Conservation (phyloP, 1,140 invertebrate genomes). For the Antheraea pernyi region DNA sequence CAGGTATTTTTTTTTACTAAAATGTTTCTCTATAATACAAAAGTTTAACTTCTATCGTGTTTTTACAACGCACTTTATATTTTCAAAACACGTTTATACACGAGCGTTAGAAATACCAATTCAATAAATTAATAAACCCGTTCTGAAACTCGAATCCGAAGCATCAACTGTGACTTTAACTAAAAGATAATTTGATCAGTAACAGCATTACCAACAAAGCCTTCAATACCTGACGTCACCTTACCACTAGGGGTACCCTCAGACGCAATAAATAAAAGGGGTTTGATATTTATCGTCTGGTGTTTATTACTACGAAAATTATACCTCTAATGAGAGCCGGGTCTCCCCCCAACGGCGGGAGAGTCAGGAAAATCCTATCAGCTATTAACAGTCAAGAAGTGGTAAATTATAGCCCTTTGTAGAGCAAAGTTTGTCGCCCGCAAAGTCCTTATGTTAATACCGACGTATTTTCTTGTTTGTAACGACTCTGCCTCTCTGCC, state of each 20-base stretch:
- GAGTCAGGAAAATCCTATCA: conserved; percentile 70
- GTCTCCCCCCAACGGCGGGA: conserved; percentile 34
- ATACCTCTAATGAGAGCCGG: conserved; percentile 73
- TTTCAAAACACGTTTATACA: too few species aligned
- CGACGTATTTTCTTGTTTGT: conserved; percentile 6
- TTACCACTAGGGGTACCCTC: conserved; percentile 31
- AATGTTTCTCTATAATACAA: too few species aligned
- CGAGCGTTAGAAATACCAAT: too few species aligned
- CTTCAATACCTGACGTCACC: conserved; percentile 1
- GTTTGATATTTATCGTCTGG: conserved; percentile 67
- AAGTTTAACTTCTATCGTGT: too few species aligned
- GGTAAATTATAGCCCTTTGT: conserved; percentile 52
- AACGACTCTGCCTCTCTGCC: neutral
- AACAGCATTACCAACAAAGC: neutral
- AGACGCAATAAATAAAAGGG: conserved; percentile 51
- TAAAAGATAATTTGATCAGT: neutral
- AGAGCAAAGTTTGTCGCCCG: conserved; percentile 32
- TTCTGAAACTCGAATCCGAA: too few species aligned
- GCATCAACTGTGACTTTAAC: too few species aligned
- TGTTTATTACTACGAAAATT: conserved; percentile 77
- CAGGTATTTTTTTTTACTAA: too few species aligned
- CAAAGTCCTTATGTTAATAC: conserved; percentile 60
- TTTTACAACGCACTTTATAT: too few species aligned
- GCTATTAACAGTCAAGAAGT: conserved; percentile 70
- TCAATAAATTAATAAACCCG: too few species aligned